Base-by-base conservation (phyloP, 64 coral and sea anemone species). In the Catalaphyllia jardinei region DNA sequence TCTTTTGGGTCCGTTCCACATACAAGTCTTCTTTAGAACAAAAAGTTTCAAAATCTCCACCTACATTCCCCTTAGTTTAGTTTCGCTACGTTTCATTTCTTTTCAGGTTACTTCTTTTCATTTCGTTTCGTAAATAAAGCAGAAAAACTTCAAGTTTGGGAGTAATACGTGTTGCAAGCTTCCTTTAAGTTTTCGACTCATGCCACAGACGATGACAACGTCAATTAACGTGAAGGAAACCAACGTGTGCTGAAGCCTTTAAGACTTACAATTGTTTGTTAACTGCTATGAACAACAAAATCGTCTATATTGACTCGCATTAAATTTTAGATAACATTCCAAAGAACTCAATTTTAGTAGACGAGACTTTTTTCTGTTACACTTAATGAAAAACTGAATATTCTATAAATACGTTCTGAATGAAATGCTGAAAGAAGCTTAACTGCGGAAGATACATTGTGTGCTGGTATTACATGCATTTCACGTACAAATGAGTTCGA, bases 381-480 rank as follows among this genome's bases (percentile, higher is more conserved):
- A 57, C 54, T 57, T 57, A 57, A 14, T 1, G 10, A 57, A 57
- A 14, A 16, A 57, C 54, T 80, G 51, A 15, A n/a, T 29, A 73
- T 81, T 81, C 79, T 81, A 81, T 62, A 62, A 81, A 81, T 81
- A 81, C 62, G 18, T 14, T 9, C 29, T 62, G 55, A 17, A 27
- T 33, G 11, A 0, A 63, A 81, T 29, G 29, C 55, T 57, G 8
- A 59, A 22, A 81, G 8, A 59, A 35, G 71, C 31, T 64, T 7
- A 35, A 42, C 31, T 22, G 17, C 55, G 79, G 79, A 81, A 81
- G 79, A 60, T 12, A 11, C 57, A 7, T 8, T 57, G 38, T 20
- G 55, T 63, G 0, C 0, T 17, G 62, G 62, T 25, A 54, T n/a
- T 52, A n/a, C 39, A 77, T 52, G 31, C 17, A 64, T 62, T 81